Evolutionary conservation across 2,888 invertebrate genomes (phyloP).

Genomic region (Campoplex nolae): DNA sequence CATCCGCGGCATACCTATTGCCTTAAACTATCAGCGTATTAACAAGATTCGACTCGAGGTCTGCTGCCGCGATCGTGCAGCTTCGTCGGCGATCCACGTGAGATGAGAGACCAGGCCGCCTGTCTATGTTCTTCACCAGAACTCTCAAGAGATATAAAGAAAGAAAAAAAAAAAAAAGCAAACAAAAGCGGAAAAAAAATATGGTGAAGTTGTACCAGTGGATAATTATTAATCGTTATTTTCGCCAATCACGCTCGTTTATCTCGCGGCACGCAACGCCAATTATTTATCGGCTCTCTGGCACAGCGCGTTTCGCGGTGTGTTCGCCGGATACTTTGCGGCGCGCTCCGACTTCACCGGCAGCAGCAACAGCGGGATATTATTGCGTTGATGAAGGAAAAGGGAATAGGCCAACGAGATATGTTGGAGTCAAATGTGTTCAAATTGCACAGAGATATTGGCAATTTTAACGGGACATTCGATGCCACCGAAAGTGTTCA

Average conservation of each 20-base stretch:
- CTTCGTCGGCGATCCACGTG: constrained; percentile 32
- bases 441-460: constrained; percentile 20
- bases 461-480: not conserved
- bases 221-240: constrained; percentile 84
- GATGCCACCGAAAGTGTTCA: not conserved
- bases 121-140: constrained; percentile 26
- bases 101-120: constrained; percentile 26
- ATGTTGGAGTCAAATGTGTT: not conserved
- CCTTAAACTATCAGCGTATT: constrained; percentile 22
- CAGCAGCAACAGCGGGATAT: constrained; percentile 51
- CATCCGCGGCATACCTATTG: not conserved
- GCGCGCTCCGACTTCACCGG: constrained; percentile 3
- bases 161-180: constrained; percentile 22
- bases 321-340: constrained; percentile 38
- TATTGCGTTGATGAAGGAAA: constrained; percentile 19
- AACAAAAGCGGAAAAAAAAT: constrained; percentile 32
- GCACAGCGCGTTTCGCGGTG: constrained; percentile 60
- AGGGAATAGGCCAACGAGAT: constrained; percentile 29
- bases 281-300: constrained; percentile 81
- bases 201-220: constrained; percentile 77
- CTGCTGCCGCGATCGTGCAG: constrained; percentile 19
- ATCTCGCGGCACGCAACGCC: constrained; percentile 83
- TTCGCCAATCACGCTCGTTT: constrained; percentile 83
- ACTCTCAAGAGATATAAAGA: constrained; percentile 25
- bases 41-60: constrained; percentile 28